phyloP scores from a whole-genome alignment of 2,797 vertebrate species.

The Pterois miles region DNA sequence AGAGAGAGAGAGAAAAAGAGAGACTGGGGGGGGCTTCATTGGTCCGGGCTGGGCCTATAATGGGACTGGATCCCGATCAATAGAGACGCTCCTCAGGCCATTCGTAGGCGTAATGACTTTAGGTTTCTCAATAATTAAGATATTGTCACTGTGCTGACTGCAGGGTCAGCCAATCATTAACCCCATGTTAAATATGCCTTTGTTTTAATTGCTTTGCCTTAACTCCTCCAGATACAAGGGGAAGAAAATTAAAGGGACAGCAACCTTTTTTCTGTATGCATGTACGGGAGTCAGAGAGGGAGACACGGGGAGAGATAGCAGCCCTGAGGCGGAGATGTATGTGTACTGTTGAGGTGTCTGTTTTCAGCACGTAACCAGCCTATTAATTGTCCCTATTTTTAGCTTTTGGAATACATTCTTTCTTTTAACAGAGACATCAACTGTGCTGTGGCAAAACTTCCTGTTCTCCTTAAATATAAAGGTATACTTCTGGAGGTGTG shows the following conservation, averaged over 20 bases:
- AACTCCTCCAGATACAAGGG: constrained; percentile 77
- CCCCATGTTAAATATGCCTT: constrained; percentile 87
- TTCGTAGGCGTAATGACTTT: constrained; percentile 86
- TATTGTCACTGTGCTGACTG: constrained; percentile 86
- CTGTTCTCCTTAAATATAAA: constrained; percentile 39
- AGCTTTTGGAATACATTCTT: constrained; percentile 30
- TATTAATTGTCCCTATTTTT: constrained; percentile 70
- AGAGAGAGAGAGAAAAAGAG: not conserved
- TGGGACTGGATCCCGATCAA: constrained; percentile 85
- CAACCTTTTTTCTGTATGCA: constrained; percentile 47
- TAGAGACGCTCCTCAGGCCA: constrained; percentile 82
- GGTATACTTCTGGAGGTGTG: constrained; percentile 22
- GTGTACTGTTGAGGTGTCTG: constrained; percentile 37
- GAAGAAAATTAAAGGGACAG: constrained; percentile 81
- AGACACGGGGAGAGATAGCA: constrained; percentile 25
- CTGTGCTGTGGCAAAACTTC: constrained; percentile 20
- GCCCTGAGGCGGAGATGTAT: constrained; percentile 47
- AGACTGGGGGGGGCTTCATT: constrained; percentile 67
- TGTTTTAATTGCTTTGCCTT: constrained; percentile 87
- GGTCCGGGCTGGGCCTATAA: constrained; percentile 76
- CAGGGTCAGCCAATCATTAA: constrained; percentile 88
- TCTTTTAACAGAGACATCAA: constrained; percentile 39
- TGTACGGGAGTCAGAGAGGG: constrained; percentile 35
- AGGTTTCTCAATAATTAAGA: constrained; percentile 88
- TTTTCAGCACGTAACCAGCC: constrained; percentile 50